Evolutionary conservation across 2,797 vertebrate species (phyloP), one percentile per base, ranked within the genome.

Genomic region (Glossophaga mutica): DNA sequence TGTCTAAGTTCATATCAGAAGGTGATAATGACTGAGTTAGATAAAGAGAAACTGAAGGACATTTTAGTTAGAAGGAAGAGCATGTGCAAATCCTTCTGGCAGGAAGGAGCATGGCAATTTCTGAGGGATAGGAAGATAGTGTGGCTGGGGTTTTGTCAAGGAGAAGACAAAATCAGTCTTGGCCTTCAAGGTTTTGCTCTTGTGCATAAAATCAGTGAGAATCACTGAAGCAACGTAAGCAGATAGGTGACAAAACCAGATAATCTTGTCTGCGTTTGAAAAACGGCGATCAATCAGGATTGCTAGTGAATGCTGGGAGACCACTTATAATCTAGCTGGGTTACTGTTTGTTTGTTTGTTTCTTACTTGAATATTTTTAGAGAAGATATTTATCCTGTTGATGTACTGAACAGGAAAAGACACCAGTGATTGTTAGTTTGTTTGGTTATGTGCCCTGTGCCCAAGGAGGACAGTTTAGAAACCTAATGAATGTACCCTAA

Each of bases 191-290:
- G 6, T 62, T 96, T 92, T 59, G 14, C 11, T 89, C 12, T 89
- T 86, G 8, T 94, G 83, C 48, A 29, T 84, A 74, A 92, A 94
- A 42, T 95, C 39, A 83, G 34, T 82, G 37, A 93, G 29, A 89
- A 74, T 83, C 70, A 90, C 19, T 91, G 50, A 76, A 34, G 68
- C 11, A 29, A 65, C 67, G 42, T 78, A 78, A 83, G 44, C 9
- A 79, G 42, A 32, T 59, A 91, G n/a, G 37, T 82, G 37, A 77
- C 52, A 88, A 96, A 83, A 89, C 48, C 4, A 44, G n/a, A 50
- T 82, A 85, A 48, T 97, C 48, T 52, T 71, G 32, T 91, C 65
- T 73, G 62, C 32, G 26, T 22, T 37, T 24, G 62, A 90, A 79
- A 79, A 70, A 68, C 18, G 91, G 11, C n/a, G 19, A 92, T 50